phyloP scores from a whole-genome alignment of 1,140 invertebrate genomes.

The Leptinotarsa undecemlineata region DNA sequence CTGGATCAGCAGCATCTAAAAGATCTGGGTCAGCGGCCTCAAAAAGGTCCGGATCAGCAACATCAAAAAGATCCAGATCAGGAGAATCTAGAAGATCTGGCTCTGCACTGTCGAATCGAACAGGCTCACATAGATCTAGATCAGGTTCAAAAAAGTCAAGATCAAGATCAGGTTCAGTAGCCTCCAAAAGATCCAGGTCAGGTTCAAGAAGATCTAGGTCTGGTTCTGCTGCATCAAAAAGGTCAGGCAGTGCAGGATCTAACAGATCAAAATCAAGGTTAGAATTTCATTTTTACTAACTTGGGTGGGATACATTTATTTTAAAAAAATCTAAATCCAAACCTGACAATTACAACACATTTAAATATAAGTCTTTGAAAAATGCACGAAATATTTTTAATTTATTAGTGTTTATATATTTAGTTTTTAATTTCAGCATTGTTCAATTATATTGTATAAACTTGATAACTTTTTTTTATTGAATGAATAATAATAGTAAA shows the following conservation, averaged over 20 bases:
- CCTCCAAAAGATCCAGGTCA: constrained; percentile 33
- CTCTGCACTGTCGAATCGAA: constrained; percentile 21
- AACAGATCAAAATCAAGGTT: constrained; percentile 47
- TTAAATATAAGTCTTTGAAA: too few species aligned
- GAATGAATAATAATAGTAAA: background rate
- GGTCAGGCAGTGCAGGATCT: constrained; percentile 33
- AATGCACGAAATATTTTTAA: too few species aligned
- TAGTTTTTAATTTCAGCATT: background rate
- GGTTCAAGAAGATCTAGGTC: constrained; percentile 34
- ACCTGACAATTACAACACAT: too few species aligned
- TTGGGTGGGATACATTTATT: too few species aligned
- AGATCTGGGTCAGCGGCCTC: constrained; percentile 48
- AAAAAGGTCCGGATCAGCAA: constrained; percentile 43
- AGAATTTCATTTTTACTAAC: background rate
- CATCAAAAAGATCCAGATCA: constrained; percentile 32
- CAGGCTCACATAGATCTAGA: constrained; percentile 32
- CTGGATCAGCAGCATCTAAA: constrained; percentile 35
- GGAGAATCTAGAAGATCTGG: constrained; percentile 35
- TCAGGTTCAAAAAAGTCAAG: constrained; percentile 42
- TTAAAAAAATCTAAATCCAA: too few species aligned
- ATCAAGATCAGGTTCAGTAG: constrained; percentile 42
- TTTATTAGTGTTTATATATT: too few species aligned
- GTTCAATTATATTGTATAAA: constrained; percentile 7
- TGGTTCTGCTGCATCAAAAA: constrained; percentile 26
- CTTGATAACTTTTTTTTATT: background rate